A percentile compares a stretch with the other conserved stretches of the same genome.
Evolutionary conservation across 2,113 vertebrate species (phyloP).

Genomic region (Mobula birostris): DNA sequence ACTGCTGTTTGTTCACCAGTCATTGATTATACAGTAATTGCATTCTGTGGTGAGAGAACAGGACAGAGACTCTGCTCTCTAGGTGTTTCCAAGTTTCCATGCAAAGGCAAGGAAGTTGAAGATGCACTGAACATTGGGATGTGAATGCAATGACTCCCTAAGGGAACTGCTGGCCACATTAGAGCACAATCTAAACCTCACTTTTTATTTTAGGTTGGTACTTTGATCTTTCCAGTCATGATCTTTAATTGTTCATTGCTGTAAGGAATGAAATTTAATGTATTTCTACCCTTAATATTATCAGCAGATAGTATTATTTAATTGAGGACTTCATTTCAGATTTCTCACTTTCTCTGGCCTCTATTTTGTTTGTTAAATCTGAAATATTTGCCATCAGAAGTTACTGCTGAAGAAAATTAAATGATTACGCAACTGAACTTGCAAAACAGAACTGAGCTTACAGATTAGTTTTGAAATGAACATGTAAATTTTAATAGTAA

Average conservation of each 20-base stretch:
- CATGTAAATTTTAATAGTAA: neutral
- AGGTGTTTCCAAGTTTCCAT: too few species aligned
- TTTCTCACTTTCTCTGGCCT: neutral
- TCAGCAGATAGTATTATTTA: neutral
- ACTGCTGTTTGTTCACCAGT: too few species aligned
- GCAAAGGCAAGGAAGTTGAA: too few species aligned
- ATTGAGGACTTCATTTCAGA: neutral
- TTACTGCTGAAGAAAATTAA: neutral
- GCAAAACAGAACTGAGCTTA: neutral
- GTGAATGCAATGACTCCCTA: too few species aligned
- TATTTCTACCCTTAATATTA: neutral
- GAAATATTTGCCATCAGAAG: neutral
- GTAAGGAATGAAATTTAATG: neutral
- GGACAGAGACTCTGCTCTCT: too few species aligned
- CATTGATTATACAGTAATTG: too few species aligned
- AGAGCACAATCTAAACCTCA: too few species aligned
- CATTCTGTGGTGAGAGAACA: too few species aligned
- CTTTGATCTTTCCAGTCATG: neutral
- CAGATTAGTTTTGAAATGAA: neutral
- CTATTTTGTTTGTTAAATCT: neutral
- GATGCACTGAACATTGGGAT: too few species aligned
- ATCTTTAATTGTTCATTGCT: neutral
- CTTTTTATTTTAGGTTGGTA: neutral
- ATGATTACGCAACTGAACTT: neutral
- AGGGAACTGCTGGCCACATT: too few species aligned